These are phyloP conservation scores for Myotis brandtii DNA, from an alignment of 2,113 vertebrate genomes.

Conservation along the genomic window DNA sequence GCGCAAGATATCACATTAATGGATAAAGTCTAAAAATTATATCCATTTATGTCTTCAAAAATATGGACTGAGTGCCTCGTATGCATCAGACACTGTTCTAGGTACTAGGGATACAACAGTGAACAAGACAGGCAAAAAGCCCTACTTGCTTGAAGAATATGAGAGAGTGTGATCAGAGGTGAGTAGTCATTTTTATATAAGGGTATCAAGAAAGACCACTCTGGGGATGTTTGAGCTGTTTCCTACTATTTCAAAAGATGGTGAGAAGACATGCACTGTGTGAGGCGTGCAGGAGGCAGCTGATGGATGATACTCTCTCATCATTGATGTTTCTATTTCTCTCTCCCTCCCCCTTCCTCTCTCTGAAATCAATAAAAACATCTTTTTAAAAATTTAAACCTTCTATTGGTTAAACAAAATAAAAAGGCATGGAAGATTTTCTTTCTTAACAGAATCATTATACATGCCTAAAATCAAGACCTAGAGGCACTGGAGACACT, in stretches of 20 bases:
- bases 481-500: neutral
- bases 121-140: neutral
- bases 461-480: neutral
- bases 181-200: neutral
- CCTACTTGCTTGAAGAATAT: neutral
- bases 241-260: constrained; percentile 1
- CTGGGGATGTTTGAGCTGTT: neutral
- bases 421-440: neutral
- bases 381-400: constrained; percentile 30
- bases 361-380: too few relatives aligned
- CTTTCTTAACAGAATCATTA: constrained; percentile 37
- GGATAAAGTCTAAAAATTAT: neutral
- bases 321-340: too few relatives aligned
- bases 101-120: neutral
- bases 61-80: neutral
- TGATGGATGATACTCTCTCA: too few relatives aligned
- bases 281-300: too few relatives aligned
- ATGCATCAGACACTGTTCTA: neutral
- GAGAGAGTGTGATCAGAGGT: neutral
- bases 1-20: neutral
- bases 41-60: neutral
- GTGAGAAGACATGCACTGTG: neutral
- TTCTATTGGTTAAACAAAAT: constrained; percentile 50
- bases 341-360: too few relatives aligned
- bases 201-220: neutral